These are phyloP conservation scores for Pseudococcus viburni DNA, from an alignment of 2,888 invertebrate genomes.

Conservation along the genomic window DNA sequence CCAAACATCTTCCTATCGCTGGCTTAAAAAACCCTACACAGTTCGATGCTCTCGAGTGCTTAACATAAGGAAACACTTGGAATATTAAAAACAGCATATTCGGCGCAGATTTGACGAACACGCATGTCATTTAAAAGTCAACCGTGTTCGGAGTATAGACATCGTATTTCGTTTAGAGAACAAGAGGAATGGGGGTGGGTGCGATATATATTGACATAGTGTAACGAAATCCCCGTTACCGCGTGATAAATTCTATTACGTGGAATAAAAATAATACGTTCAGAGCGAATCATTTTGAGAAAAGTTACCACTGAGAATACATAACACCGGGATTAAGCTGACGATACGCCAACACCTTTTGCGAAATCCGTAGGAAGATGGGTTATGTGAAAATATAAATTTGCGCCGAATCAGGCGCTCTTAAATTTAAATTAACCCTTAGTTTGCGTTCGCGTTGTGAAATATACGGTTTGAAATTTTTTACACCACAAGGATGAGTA, in stretches of 20 bases:
- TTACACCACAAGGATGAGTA: neutral
- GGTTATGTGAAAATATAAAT: neutral
- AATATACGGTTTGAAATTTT: neutral
- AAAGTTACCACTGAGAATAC: neutral
- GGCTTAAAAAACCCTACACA: neutral
- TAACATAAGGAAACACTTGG: conserved; percentile 4
- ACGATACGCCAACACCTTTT: neutral
- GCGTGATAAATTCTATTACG: conserved; percentile 9
- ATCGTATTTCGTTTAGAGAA: neutral
- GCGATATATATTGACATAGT: neutral
- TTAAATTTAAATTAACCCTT: neutral
- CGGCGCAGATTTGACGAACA: neutral
- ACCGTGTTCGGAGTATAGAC: neutral
- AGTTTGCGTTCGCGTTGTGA: neutral
- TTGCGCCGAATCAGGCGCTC: neutral
- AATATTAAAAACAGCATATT: conserved; percentile 1
- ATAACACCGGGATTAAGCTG: neutral
- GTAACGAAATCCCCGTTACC: conserved; percentile 20
- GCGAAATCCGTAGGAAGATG: neutral
- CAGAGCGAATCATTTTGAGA: neutral
- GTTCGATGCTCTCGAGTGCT: conserved; percentile 13
- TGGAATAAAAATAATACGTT: conserved; percentile 1
- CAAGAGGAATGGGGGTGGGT: neutral
- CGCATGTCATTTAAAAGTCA: conserved; percentile 27
- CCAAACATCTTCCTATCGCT: neutral